phyloP scores from a whole-genome alignment of 2,113 vertebrate species.

The Ondatra zibethicus region DNA sequence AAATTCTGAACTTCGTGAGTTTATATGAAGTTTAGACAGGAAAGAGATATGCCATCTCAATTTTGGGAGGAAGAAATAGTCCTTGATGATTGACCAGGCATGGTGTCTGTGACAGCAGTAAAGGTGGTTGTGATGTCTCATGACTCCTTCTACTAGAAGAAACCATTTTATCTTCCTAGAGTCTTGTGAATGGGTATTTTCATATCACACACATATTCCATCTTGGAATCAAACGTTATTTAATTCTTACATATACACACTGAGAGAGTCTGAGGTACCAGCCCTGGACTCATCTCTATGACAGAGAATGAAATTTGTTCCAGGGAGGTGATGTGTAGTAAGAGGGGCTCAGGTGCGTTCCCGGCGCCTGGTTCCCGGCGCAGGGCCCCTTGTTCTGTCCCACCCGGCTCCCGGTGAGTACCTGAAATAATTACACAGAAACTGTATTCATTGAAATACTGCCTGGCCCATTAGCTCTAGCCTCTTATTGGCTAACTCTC shows the following conservation, averaged over 20 bases:
- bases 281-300: neutral
- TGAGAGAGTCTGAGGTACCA: neutral
- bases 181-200: neutral
- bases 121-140: neutral
- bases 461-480: no score
- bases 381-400: no score
- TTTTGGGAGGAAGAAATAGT: no score
- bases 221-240: constrained; percentile 31
- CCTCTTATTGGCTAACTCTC: no score
- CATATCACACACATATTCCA: neutral
- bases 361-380: no score
- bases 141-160: neutral
- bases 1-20: neutral
- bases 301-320: neutral
- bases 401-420: no score
- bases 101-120: neutral
- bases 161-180: neutral
- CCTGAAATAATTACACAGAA: no score
- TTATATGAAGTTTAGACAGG: neutral
- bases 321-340: neutral
- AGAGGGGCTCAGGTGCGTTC: no score
- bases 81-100: neutral
- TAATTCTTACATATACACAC: constrained; percentile 22
- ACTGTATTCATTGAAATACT: no score
- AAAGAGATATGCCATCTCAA: neutral